Evolutionary conservation across 1,140 invertebrate genomes (phyloP).

Genomic region (Agrypnia vestita): DNA sequence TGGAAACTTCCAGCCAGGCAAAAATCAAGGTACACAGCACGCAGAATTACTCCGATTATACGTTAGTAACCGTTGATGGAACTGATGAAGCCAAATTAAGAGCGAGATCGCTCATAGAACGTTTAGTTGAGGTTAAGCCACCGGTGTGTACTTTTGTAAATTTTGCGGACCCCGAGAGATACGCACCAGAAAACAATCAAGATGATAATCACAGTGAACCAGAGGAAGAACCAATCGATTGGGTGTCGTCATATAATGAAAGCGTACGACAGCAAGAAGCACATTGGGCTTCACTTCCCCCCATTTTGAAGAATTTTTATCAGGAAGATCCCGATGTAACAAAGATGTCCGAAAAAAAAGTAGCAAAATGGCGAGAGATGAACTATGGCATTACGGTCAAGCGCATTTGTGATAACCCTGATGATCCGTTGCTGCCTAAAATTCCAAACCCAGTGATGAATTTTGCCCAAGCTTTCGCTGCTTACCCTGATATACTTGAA

Average conservation of each 20-base stretch:
- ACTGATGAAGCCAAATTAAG: constrained; percentile 70
- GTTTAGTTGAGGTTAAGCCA: constrained; percentile 57
- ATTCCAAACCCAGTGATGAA: constrained; percentile 89
- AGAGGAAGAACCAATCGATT: constrained; percentile 66
- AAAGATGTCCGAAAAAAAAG: constrained; percentile 77
- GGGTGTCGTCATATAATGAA: constrained; percentile 65
- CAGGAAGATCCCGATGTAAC: constrained; percentile 82
- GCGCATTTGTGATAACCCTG: constrained; percentile 65
- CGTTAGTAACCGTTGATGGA: constrained; percentile 73
- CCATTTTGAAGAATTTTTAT: constrained; percentile 89
- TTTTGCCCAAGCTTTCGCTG: constrained; percentile 89
- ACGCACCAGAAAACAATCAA: constrained; percentile 61
- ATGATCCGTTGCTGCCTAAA: constrained; percentile 67
- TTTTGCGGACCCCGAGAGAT: constrained; percentile 53
- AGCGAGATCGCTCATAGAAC: constrained; percentile 74
- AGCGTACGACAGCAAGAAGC: constrained; percentile 73
- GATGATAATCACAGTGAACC: constrained; percentile 65
- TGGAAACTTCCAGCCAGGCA: constrained; percentile 73
- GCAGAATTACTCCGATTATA: constrained; percentile 66
- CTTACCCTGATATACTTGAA: constrained; percentile 87
- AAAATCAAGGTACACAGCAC: constrained; percentile 68
- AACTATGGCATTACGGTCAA: constrained; percentile 85
- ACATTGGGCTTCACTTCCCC: constrained; percentile 77
- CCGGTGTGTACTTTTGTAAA: constrained; percentile 27
- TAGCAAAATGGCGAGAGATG: constrained; percentile 74